Evolutionary conservation across 2,888 invertebrate genomes (phyloP).

Genomic region (Sarcophaga caerulescens): DNA sequence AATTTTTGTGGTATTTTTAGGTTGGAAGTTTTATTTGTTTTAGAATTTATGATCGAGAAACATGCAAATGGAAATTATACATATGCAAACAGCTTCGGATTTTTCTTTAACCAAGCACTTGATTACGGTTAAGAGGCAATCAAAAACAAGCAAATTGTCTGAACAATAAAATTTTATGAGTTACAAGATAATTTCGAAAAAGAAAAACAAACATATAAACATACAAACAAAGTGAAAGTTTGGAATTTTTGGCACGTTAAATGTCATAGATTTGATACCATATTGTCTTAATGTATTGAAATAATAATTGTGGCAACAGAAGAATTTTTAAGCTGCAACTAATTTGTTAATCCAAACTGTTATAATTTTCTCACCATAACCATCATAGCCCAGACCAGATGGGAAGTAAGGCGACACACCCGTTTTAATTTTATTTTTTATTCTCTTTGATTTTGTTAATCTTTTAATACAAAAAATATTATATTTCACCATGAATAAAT

Average conservation of each 20-base stretch:
- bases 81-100: too few relatives aligned
- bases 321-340: too few relatives aligned
- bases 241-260: not conserved
- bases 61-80: constrained; percentile 41
- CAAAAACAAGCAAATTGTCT: not conserved
- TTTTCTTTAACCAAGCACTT: constrained; percentile 39
- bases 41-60: constrained; percentile 44
- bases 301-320: too few relatives aligned
- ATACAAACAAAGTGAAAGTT: too few relatives aligned
- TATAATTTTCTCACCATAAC: not conserved
- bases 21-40: not conserved
- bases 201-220: too few relatives aligned
- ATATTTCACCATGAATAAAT: not conserved
- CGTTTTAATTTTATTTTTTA: not conserved
- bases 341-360: not conserved
- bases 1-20: constrained; percentile 16
- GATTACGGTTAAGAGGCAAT: constrained; percentile 41
- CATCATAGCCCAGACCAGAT: not conserved
- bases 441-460: not conserved
- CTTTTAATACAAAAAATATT: not conserved
- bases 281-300: too few relatives aligned
- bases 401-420: not conserved
- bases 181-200: not conserved
- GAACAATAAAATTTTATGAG: not conserved
- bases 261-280: not conserved